phyloP scores from a whole-genome alignment of 2,113 vertebrate genomes.

The Genyomyrus donnyi region DNA sequence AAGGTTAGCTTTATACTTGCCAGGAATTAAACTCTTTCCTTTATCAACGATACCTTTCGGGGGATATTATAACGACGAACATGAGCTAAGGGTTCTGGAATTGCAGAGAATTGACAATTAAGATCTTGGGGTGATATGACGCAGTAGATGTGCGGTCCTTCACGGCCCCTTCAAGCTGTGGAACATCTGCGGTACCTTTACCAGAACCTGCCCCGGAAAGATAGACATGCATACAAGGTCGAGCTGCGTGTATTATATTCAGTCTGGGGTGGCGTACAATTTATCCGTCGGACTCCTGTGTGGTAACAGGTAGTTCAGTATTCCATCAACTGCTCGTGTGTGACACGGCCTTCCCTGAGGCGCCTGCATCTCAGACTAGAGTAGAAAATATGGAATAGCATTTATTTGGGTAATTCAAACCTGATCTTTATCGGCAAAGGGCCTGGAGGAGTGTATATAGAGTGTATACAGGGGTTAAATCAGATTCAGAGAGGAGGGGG shows the following conservation, averaged over 20 bases:
- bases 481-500: not conserved
- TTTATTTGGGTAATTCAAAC: not conserved
- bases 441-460: not conserved
- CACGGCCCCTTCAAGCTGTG: not conserved
- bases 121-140: not conserved
- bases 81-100: not conserved
- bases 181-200: not conserved
- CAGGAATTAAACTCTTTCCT: not conserved
- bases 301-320: not conserved
- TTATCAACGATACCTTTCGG: not conserved
- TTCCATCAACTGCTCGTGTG: not conserved
- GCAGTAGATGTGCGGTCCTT: not conserved
- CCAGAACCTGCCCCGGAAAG: not conserved
- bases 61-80: not conserved
- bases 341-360: not conserved
- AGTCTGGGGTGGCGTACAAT: not conserved
- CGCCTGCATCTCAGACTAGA: not conserved
- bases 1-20: not conserved
- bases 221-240: not conserved
- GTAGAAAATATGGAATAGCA: not conserved
- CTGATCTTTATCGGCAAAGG: not conserved
- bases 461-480: not conserved
- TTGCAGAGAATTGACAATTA: not conserved
- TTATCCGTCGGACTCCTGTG: not conserved
- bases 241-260: not conserved